A percentile compares a stretch with the other conserved stretches of the same genome.
Conservation (phyloP, 2,888 invertebrate species). For the Mechanitis messenoides region DNA sequence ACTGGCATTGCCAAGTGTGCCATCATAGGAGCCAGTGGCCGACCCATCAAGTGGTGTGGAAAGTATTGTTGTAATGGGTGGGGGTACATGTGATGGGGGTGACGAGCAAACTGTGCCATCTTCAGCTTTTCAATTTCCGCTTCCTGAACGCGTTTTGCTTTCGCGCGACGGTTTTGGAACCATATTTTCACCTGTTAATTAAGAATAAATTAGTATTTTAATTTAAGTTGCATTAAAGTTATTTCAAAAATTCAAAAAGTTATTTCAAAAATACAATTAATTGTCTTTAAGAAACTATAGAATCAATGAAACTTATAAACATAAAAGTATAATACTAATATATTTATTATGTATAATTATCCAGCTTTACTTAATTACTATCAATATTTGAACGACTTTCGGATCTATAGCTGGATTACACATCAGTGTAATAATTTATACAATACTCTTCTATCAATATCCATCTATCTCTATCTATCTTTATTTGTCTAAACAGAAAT, state of each 20-base stretch:
- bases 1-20: slow-evolving; percentile 65
- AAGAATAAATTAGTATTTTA: slow-evolving; percentile 40
- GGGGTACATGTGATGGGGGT: slow-evolving; percentile 77
- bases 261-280: too few species aligned
- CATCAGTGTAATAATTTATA: too few species aligned
- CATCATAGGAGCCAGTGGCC: slow-evolving; percentile 68
- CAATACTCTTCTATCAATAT: too few species aligned
- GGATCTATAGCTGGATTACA: too few species aligned
- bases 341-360: too few species aligned
- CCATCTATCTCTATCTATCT: not conserved
- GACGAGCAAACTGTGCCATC: slow-evolving; percentile 81
- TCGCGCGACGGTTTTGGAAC: slow-evolving; percentile 97
- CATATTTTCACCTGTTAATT: slow-evolving; percentile 86
- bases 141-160: slow-evolving; percentile 97
- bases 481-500: slow-evolving; percentile 5
- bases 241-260: too few species aligned
- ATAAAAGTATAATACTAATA: too few species aligned
- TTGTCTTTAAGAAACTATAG: too few species aligned
- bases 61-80: slow-evolving; percentile 79
- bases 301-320: too few species aligned
- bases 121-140: slow-evolving; percentile 98
- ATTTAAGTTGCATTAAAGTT: slow-evolving; percentile 28
- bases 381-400: too few species aligned
- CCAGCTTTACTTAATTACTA: too few species aligned
- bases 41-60: slow-evolving; percentile 78